A percentile compares a stretch with the other conserved stretches of the same genome.
Conservation (phyloP, 2,797 vertebrate species). For the Xenops minutus region DNA sequence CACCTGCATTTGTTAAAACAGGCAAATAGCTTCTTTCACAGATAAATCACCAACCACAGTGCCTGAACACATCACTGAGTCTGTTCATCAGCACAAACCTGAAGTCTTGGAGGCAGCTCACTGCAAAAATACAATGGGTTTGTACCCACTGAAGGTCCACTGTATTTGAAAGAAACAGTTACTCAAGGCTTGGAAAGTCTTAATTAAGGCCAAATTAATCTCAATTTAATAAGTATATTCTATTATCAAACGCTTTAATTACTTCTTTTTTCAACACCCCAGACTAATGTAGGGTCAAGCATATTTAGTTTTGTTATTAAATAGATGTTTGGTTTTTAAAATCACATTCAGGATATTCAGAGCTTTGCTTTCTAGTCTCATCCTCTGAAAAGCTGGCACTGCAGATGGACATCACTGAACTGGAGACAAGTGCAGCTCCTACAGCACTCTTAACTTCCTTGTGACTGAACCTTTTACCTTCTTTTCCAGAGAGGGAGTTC, state of each 20-base stretch:
- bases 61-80: background rate
- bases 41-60: background rate
- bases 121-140: background rate
- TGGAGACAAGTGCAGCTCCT: background rate
- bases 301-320: background rate
- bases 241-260: background rate
- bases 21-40: background rate
- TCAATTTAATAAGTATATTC: background rate
- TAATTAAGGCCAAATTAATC: background rate
- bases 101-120: background rate
- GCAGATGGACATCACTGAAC: background rate
- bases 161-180: background rate
- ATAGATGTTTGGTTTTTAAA: background rate
- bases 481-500: background rate
- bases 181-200: background rate
- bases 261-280: background rate
- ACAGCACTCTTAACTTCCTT: background rate
- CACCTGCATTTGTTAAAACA: background rate
- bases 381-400: background rate
- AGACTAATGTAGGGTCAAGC: background rate
- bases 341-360: background rate
- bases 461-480: slow-evolving; percentile 14
- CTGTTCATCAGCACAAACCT: background rate
- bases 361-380: background rate
- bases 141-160: background rate